Base-by-base conservation (phyloP, 1,140 invertebrate species). In the Melanaphis sacchari region DNA sequence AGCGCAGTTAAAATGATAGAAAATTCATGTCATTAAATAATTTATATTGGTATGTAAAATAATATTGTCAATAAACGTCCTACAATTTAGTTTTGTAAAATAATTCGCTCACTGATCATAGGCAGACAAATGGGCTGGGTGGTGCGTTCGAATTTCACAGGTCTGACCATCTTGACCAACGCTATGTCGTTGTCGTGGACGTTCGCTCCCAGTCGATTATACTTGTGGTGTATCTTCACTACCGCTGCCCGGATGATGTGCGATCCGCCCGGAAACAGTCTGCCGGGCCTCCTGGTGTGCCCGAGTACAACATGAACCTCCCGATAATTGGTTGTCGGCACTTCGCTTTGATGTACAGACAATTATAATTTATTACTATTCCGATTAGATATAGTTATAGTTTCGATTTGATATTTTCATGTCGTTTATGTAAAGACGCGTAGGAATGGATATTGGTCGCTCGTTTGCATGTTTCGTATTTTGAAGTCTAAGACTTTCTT, bases 61-160 rank as follows among this genome's bases (percentile, higher is more conserved):
- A 31, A 59, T 31, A 31, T 59, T 15, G 31, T 59, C 54, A 15
- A 59, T 5, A 31, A 59, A 59, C 26, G 54, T 31, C 31, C 54
- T 2, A 9, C 54, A 15, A 11, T 31, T 6, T 31, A 59, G 31
- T 26, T 15, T 59, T 31, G 3, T 15, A 31, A 15, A 59, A 11
- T 31, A 59, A 31, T 59, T 59, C 11, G 9, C 54, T 87, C 95
- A 96, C 96, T 95, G 94, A 94, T 94, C 59, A 93, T 91, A 49
- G 96, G 96, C 24, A 97, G 94, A 94, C 96, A 97, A 66, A 96
- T 95, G 2, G 96, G 96, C n/a, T 95, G 94, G 88, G 96, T 95
- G 2, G 94, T 95, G 0, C 95, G 94, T 81, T 94, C 94, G 89
- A 95, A 96, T 54, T 94, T 46, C 0, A 96, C 95, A 11, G 95